These are phyloP conservation scores for Cliona cf. orientalis DNA, from an alignment of 37 sponge, comb jelly and placozoan species.

Conservation along the genomic window DNA sequence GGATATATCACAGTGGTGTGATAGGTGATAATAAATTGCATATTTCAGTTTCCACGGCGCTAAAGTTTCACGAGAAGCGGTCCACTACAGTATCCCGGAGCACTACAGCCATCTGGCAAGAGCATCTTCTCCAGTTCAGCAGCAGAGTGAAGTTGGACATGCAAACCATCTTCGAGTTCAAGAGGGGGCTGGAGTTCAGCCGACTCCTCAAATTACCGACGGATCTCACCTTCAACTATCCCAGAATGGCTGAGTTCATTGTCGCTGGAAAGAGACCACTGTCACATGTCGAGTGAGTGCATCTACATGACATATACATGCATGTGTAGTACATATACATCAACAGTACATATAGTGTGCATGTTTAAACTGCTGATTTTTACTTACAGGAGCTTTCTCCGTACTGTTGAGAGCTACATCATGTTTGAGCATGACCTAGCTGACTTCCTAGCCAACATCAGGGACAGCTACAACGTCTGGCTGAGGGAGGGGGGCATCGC, in stretches of 20 bases:
- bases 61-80: not conserved
- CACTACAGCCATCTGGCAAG: not conserved
- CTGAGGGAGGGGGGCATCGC: not conserved
- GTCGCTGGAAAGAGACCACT: not conserved
- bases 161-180: not conserved
- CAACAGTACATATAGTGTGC: not conserved
- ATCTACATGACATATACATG: no score
- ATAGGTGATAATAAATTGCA: no score
- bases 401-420: not conserved
- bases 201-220: not conserved
- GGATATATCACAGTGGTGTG: no score
- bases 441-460: not conserved
- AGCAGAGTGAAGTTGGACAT: not conserved
- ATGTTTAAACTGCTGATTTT: not conserved
- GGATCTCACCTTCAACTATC: not conserved
- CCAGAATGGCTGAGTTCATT: not conserved
- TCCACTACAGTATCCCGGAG: not conserved
- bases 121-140: not conserved
- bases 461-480: not conserved
- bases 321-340: no score
- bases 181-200: not conserved
- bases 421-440: not conserved
- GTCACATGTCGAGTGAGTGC: not conserved
- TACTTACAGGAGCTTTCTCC: not conserved
- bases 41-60: not conserved